Base-by-base conservation (phyloP, 1,140 invertebrate genomes). In the Mycetomoellerius zeteki region DNA sequence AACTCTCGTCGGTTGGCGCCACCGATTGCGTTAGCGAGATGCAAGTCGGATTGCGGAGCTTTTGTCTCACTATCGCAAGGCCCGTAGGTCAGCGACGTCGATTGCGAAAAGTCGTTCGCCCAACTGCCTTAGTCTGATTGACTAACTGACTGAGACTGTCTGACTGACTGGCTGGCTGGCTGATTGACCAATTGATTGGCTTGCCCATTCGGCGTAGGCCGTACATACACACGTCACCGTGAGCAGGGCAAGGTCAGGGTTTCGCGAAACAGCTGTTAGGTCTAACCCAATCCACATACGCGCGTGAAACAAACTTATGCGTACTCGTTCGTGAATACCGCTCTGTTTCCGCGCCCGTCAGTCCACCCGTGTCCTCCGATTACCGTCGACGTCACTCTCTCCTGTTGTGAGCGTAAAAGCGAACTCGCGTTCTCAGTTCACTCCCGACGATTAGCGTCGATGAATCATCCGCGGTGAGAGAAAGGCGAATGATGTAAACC, bases 241-340 rank as follows among this genome's bases (percentile, higher is more conserved):
- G 56, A 91, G 87, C 75, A 50, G 78, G 54, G 37, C 89, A 92
- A 92, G 91, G 91, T 92, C 91, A 92, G 71, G 91, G 91, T 67
- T 86, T 91, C 91, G 91, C 91, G 89, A 92, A 92, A 92, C 91
- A 92, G 91, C 91, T 92, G 91, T 78, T 87, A 88, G 72, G 85
- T 81, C 84, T 89, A 85, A 92, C 77, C 60, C 85, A 90, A 87
- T 87, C 85, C 85, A 90, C 90, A 73, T 88, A 85, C 78, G 54
- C 33, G 89, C 43, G 90, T 50, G 85, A 89, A 85, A 90, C 47
- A 43, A 86, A 67, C 58, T 87, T 87, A 64, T 76, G 43, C 85
- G 75, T 75, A 67, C 56, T 47, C 52, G 24, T 47, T 82, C 37
- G 58, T 67, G 47, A 91, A 87, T 85, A 77, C 67, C 80, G 56